Base-by-base conservation (phyloP, 2,113 vertebrate species). In the Prietella phreatophila region DNA sequence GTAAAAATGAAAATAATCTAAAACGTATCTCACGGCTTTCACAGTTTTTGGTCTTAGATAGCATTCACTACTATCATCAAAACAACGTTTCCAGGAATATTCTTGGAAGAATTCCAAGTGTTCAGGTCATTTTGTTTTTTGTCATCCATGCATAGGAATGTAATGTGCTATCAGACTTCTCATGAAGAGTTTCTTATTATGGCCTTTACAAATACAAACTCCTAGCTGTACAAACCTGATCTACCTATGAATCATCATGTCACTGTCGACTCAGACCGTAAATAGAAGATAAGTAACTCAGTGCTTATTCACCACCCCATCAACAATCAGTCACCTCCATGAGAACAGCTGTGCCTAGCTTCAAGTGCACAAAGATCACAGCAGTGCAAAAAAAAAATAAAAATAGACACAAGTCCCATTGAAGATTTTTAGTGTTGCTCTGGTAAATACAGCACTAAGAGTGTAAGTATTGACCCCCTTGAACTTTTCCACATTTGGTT, bases 281-380 rank as follows among this genome's bases (percentile, higher is more conserved):
- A 91, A 88, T 85, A 86, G 20, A 76, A 89, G 85, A 89, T 85
- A 88, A 88, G 76, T 88, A 75, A 79, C 82, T 85, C 71, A 92
- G 53, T 82, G 85, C 84, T 90, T 88, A 87, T 91, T 88, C 88
- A 90, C 33, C 67, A 81, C 58, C 87, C 79, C 87, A 76, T 58
- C 30, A 79, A 87, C 76, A 88, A 73, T 88, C 88, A 90, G 13
- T 89, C 84, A 84, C 10, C 39, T 53, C 20, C 36, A 22, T 33
- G 39, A 61, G 65, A 82, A 78, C 65, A 15, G 83, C 36, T 36
- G 36, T 36, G 60, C 13, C 14, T 82, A 84, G 83, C 81, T 71
- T 61, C 58, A 58, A 25, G 5, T 42, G 39, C 50, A 20, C 1
- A 9, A 55, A 42, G 61, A 36, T 42, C 50, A 47, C 78, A 50